Conservation (phyloP, 2,113 vertebrate species). For the Lipotes vexillifer region DNA sequence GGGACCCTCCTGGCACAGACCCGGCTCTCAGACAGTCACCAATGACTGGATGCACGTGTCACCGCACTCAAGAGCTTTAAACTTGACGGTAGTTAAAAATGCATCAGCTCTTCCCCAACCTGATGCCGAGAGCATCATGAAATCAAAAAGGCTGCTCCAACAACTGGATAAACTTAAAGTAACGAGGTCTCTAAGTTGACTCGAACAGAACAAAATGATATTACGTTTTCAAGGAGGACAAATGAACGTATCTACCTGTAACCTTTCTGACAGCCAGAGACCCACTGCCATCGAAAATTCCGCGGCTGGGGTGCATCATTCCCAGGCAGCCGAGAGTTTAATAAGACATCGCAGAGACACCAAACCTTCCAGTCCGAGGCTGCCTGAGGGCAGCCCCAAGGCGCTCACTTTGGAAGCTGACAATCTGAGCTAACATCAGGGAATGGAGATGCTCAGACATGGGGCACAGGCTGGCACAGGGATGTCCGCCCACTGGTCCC, state of each 20-base stretch:
- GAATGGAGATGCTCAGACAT: not conserved
- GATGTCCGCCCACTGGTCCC: not conserved
- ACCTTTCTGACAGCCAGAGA: conserved; percentile 36
- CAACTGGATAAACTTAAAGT: conserved; percentile 39
- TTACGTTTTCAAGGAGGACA: conserved; percentile 59
- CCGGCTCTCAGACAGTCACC: not conserved
- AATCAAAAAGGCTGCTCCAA: conserved; percentile 24
- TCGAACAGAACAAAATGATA: conserved; percentile 61
- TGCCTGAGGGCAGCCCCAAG: conserved; percentile 24
- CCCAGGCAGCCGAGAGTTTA: conserved; percentile 44
- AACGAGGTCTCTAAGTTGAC: conserved; percentile 57
- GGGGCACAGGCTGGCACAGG: not conserved
- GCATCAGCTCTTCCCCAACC: conserved; percentile 15
- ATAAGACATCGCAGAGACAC: conserved; percentile 20
- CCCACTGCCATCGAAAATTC: conserved; percentile 55
- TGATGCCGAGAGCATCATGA: not conserved
- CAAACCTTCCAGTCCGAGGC: conserved; percentile 10
- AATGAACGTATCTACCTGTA: conserved; percentile 56
- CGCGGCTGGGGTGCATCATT: not conserved
- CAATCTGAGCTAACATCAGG: conserved; percentile 39
- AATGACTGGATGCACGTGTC: not conserved
- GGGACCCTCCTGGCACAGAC: not conserved
- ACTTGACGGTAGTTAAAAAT: conserved; percentile 50
- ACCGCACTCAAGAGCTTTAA: not conserved
- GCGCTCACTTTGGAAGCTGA: not conserved